Percentiles rank a stretch among this genome's conserved stretches.
Evolutionary conservation across 2,888 invertebrate species (phyloP).

Genomic region (Epistrophe grossulariae): DNA sequence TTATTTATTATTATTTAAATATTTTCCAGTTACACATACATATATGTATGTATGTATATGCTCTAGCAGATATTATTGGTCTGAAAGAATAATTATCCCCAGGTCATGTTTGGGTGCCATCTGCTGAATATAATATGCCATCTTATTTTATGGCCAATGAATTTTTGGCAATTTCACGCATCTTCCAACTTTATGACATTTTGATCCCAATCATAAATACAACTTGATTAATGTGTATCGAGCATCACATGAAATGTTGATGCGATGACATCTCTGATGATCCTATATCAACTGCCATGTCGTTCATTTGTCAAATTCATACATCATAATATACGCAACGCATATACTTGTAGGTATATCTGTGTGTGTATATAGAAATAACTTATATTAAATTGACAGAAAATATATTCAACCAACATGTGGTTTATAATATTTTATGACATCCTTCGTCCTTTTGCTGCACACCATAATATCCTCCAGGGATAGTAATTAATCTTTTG

Average conservation of each 20-base stretch:
- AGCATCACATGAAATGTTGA: slow-evolving; percentile 28
- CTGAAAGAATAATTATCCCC: slow-evolving; percentile 22
- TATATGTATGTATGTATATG: no score
- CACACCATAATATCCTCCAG: neutral
- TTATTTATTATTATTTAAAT: slow-evolving; percentile 2
- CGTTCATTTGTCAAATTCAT: neutral
- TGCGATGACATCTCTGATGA: slow-evolving; percentile 49
- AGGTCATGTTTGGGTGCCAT: slow-evolving; percentile 15
- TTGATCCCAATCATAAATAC: slow-evolving; percentile 60
- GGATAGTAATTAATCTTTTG: slow-evolving; percentile 61
- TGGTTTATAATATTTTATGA: slow-evolving; percentile 27
- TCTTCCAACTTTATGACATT: slow-evolving; percentile 66
- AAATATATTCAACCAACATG: slow-evolving; percentile 33
- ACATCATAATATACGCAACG: neutral
- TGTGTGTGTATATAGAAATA: neutral
- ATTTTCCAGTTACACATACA: neutral
- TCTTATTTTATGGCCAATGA: slow-evolving; percentile 61
- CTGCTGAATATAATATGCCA: slow-evolving; percentile 14
- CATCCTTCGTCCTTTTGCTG: neutral
- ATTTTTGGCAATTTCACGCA: slow-evolving; percentile 58
- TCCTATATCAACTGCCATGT: slow-evolving; percentile 35
- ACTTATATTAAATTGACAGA: slow-evolving; percentile 32
- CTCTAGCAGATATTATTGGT: no score
- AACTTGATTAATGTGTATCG: slow-evolving; percentile 63
- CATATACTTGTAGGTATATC: neutral